Evolutionary conservation across 2,888 invertebrate species (phyloP), one percentile per base, ranked within the genome.

Genomic region (Caenorhabditis becei): DNA sequence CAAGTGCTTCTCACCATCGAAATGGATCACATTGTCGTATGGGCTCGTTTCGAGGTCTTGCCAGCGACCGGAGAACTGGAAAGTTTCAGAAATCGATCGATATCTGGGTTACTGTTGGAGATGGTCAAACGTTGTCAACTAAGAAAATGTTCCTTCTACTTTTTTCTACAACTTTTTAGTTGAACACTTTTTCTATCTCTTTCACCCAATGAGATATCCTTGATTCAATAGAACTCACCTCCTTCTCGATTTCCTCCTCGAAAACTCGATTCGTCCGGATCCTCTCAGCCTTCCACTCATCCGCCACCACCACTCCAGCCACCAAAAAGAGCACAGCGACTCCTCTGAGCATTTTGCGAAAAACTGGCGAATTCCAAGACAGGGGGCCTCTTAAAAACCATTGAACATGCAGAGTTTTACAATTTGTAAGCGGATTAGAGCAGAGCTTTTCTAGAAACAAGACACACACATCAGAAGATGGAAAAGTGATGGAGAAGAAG

Each of bases 1-100:
- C 26, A 90, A 69, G 72, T 88, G 87, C 10, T 24, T 83, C 75
- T 90, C 86, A 16, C 81, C 83, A 23, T 84, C 81, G 49, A 80
- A 86, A 56, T 86, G 86, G 8, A 86, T 75, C 1, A 84, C 49
- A n/a, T 78, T 78, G 56, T 86, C 86, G 51, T 84, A 86, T 0
- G 82, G 77, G 20, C 14, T 20, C 0, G 86, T 86, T 49, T 79
- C 77, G 16, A 84, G 65, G 56, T 86, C 86, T 65, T 86, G 86
- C 86, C 83, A 85, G 32, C 75, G 51, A 10, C 66, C 75, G 10
- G 75, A 75, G 24, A 59, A 74, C 74, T 74, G 58, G 41, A 41
- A 41, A 41, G 14, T n/a, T 11, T 41, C 41, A 41, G 23, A 72
- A 72, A 47, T 11, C 28, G n/a, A 28, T 14, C 16, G 8, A n/a